phyloP scores from a whole-genome alignment of 2,797 vertebrate species.

The Neosilurus mollespiculum region DNA sequence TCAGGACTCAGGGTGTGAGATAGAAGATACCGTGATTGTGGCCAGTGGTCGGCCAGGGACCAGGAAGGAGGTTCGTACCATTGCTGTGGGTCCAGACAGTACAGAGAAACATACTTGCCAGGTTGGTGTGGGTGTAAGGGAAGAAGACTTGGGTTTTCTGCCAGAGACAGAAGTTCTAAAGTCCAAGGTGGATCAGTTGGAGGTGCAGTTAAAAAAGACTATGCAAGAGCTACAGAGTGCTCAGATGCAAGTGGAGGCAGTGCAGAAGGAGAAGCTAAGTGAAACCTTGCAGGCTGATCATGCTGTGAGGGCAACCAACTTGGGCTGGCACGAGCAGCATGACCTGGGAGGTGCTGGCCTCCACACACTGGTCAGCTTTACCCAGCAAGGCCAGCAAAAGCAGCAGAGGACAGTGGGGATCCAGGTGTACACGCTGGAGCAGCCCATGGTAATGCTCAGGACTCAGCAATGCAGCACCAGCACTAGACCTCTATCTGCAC shows the following conservation, averaged over 20 bases:
- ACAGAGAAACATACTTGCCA: constrained; percentile 56
- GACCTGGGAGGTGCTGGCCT: constrained; percentile 59
- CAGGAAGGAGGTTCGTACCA: constrained; percentile 71
- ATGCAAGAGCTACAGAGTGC: constrained; percentile 77
- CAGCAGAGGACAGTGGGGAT: constrained; percentile 79
- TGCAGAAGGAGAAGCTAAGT: constrained; percentile 51
- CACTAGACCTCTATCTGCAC: constrained; percentile 38
- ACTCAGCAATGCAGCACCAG: constrained; percentile 71
- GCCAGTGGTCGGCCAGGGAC: constrained; percentile 66
- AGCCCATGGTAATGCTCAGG: constrained; percentile 71
- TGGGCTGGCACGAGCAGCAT: constrained; percentile 70
- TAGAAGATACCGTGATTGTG: constrained; percentile 78
- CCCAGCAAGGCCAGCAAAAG: constrained; percentile 67
- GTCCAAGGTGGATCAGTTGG: constrained; percentile 78
- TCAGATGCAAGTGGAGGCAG: constrained; percentile 66
- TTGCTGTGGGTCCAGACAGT: constrained; percentile 72
- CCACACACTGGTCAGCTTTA: constrained; percentile 77
- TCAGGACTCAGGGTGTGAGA: constrained; percentile 79
- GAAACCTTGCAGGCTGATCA: constrained; percentile 64
- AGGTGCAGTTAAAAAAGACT: constrained; percentile 79
- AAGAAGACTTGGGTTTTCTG: constrained; percentile 79
- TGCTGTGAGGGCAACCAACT: constrained; percentile 71
- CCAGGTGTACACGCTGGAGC: constrained; percentile 80
- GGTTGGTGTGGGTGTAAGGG: constrained; percentile 81
- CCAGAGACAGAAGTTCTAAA: constrained; percentile 74